These are phyloP conservation scores for Mallotus villosus DNA, from an alignment of 2,797 vertebrate genomes.

Conservation along the genomic window DNA sequence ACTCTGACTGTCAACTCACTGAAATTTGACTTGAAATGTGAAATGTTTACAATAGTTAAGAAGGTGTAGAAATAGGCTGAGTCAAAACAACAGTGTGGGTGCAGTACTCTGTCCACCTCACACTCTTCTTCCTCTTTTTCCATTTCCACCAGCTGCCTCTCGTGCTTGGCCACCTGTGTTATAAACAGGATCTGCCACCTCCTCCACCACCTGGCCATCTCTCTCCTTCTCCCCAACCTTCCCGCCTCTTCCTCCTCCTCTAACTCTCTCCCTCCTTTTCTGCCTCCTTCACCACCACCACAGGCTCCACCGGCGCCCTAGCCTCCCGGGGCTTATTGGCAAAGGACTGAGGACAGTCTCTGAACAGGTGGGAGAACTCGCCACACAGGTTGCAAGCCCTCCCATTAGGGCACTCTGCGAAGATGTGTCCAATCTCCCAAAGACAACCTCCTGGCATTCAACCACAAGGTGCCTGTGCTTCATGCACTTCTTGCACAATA, in stretches of 20 bases:
- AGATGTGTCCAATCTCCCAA: constrained; percentile 7
- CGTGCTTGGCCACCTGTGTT: too few species aligned
- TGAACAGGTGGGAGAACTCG: too few species aligned
- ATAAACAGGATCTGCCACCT: background rate
- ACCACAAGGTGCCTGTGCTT: background rate
- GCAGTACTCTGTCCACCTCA: too few species aligned
- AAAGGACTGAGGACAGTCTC: too few species aligned
- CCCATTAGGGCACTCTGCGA: constrained; percentile 14
- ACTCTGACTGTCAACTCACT: too few species aligned
- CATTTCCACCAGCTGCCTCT: background rate
- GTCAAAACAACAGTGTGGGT: too few species aligned
- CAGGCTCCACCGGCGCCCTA: background rate
- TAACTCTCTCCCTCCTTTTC: too few species aligned
- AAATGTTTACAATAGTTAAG: background rate
- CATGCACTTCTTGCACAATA: background rate
- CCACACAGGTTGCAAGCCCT: constrained; percentile 14
- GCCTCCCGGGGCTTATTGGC: too few species aligned
- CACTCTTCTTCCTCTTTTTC: background rate
- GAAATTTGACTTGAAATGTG: background rate
- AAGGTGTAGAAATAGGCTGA: background rate
- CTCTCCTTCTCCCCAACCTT: too few species aligned
- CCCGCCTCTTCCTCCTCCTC: too few species aligned
- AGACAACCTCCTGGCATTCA: background rate
- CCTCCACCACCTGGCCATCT: too few species aligned
- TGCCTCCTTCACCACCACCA: background rate